Conservation (phyloP, 1,140 invertebrate genomes). For the Callitettix versicolor region DNA sequence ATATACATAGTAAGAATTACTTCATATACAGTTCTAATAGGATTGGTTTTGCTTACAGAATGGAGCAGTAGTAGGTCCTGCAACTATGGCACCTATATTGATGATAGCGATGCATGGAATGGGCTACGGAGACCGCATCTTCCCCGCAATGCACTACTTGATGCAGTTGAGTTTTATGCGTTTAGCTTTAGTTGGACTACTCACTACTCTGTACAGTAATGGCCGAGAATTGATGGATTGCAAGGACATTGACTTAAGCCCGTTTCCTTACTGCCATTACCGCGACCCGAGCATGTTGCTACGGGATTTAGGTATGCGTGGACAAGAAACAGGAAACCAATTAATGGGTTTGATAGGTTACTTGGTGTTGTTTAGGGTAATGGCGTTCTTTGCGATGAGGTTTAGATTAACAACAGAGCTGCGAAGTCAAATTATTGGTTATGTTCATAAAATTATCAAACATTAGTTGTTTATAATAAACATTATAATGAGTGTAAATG, state of each 20-base stretch:
- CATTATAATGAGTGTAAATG: no score
- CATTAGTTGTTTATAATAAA: background rate
- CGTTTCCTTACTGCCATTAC: conserved; percentile 26
- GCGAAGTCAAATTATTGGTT: conserved; percentile 34
- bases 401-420: conserved; percentile 36
- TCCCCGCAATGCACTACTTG: conserved; percentile 41
- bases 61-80: conserved; percentile 33
- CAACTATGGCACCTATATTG: conserved; percentile 31
- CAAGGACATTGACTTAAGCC: conserved; percentile 4
- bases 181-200: conserved; percentile 41
- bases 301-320: conserved; percentile 39
- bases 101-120: conserved; percentile 35
- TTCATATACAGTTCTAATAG: no score
- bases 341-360: conserved; percentile 35
- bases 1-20: no score
- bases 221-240: conserved; percentile 30
- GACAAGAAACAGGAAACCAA: conserved; percentile 26
- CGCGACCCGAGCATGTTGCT: conserved; percentile 28
- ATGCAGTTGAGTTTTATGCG: conserved; percentile 45
- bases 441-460: conserved; percentile 21
- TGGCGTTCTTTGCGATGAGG: conserved; percentile 34
- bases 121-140: conserved; percentile 33
- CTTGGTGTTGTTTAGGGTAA: conserved; percentile 33
- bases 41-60: conserved; percentile 26
- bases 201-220: conserved; percentile 41